Evolutionary conservation across 2,113 vertebrate genomes (phyloP).

Genomic region (Syngnathus scovelli): DNA sequence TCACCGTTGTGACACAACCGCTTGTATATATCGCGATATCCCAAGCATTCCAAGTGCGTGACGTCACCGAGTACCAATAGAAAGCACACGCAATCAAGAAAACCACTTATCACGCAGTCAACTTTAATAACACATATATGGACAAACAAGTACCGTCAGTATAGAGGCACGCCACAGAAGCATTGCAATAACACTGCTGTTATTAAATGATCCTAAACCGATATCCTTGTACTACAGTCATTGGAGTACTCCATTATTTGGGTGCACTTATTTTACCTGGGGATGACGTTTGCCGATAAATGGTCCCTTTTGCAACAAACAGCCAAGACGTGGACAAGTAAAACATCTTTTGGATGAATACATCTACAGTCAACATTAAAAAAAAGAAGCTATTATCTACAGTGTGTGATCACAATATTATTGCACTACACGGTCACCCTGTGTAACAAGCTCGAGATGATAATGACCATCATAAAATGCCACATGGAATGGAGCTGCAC

Average conservation of each 20-base stretch:
- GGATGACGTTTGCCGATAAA: neutral
- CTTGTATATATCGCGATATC: too few species aligned
- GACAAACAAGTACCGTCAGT: neutral
- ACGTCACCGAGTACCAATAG: too few species aligned
- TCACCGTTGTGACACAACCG: too few species aligned
- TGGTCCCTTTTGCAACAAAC: neutral
- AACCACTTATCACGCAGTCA: neutral
- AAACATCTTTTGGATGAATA: slow-evolving; percentile 1
- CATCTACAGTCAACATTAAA: slow-evolving; percentile 34
- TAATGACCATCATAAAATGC: slow-evolving; percentile 4
- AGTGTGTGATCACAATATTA: slow-evolving; percentile 30
- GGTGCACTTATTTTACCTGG: neutral
- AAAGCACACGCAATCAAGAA: neutral
- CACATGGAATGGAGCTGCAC: slow-evolving; percentile 37
- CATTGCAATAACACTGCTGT: slow-evolving; percentile 10
- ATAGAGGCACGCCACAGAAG: slow-evolving; percentile 18
- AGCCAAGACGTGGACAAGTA: neutral
- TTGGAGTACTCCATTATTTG: slow-evolving; percentile 5
- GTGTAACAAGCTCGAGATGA: slow-evolving; percentile 13
- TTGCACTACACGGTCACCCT: slow-evolving; percentile 47
- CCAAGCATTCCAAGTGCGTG: too few species aligned
- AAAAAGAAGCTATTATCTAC: slow-evolving; percentile 48
- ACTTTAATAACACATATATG: neutral
- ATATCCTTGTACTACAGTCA: neutral
- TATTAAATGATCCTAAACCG: neutral